Evolutionary conservation across 2,888 invertebrate genomes (phyloP), one percentile per base, ranked within the genome.

Genomic region (Mechanitis mazaeus): DNA sequence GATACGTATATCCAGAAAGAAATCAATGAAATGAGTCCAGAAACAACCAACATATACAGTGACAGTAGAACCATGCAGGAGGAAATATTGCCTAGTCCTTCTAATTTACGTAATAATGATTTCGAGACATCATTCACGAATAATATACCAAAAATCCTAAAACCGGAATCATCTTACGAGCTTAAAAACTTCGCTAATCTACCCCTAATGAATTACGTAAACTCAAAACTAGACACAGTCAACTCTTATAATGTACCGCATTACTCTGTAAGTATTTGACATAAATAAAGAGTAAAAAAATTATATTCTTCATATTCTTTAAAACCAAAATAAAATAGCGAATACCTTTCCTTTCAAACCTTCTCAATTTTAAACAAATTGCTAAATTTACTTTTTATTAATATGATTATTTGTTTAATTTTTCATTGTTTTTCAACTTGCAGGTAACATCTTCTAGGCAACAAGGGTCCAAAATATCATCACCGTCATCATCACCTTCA

Each of bases 221-320:
- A 82, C 60, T 84, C 87, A 20, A 87, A 88, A 63, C 71, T 84
- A 50, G 78, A 84, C 57, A 76, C 81, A 1, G 83, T 86, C 54
- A 85, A 83, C 67, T 90, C 89, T 0, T 90, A 90, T 65, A 81
- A 78, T 60, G 90, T 89, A 45, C 89, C 90, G 0, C 89, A 90
- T 78, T 90, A 89, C 68, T 83, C 84, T 46, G 90, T 89, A 76
- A 89, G 88, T 88, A 78, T 55, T 12, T 31, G 38, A 35, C 35
- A 56, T 35, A 53, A 54, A 58, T 46, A 53, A 35, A 3, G n/a
- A 55, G 9, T 11, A 7, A 42, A 42, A 42, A 9, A 9, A 42
- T 11, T 42, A 42, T 2, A 31, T 2, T 50, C 7, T 28, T 6
- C 9, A n/a, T 1, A 50, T 7, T 6, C 3, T 45, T 45, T 45